Evolutionary conservation across 2,888 invertebrate species (phyloP), one percentile per base, ranked within the genome.

Genomic region (Auanema freiburgensis): DNA sequence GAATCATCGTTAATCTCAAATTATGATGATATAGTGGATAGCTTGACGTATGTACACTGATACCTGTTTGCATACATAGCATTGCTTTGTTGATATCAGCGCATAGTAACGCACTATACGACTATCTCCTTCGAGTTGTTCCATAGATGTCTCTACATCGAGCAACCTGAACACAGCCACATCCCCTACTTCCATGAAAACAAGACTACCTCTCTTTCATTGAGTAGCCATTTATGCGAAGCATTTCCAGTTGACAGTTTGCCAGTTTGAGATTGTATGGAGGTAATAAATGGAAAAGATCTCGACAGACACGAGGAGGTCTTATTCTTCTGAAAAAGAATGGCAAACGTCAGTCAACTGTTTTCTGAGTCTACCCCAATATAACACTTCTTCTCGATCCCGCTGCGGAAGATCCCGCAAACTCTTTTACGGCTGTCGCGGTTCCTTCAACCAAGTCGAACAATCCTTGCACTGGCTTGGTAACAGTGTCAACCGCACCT

Each of bases 361-460:
- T 11, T 10, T 54, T 54, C 25, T 54, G 16, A 5, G 4, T 3
- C 18, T n/a, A 43, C 56, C 56, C 24, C 18, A 43, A 18, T 8
- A 21, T 12, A 42, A 43, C 18, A 21, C 18, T 33, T 42, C 56
- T 40, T 2, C 42, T 21, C 14, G 56, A 41, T 14, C 40, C 54
- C 41, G 59, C 46, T 12, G 66, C 67, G 5, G 61, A 57, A 0
- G 65, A 56, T 40, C 67, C 80, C 11, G 77, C 71, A 42, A 76
- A 61, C 50, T 79, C 80, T 43, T 79, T 76, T 57, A 82, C 63
- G 0, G 82, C 82, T 5, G 80, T 78, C 6, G 82, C 81, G 0
- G 82, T 81, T 44, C 82, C 82, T 60, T 79, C 82, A 0, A 83
- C 69, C n/a, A 82, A 68, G 63, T 82, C 82, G 51, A 80, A 78